These are phyloP conservation scores for Chaetura pelagica DNA, from an alignment of 2,113 vertebrate genomes.

Conservation along the genomic window DNA sequence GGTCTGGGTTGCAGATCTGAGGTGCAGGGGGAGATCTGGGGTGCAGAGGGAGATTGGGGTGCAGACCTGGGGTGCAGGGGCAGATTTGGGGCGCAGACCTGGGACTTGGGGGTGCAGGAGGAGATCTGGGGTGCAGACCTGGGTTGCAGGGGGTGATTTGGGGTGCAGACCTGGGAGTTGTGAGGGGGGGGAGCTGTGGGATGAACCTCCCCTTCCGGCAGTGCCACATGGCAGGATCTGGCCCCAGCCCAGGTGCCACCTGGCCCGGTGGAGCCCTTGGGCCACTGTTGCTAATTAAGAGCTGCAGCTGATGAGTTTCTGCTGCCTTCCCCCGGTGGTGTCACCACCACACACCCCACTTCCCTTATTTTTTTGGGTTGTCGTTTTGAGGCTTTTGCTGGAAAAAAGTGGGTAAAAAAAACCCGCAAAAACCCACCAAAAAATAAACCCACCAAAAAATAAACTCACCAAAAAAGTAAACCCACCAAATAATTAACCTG, in stretches of 20 bases:
- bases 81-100: background rate
- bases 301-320: background rate
- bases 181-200: too few relatives aligned
- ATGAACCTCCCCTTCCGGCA: background rate
- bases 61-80: too few relatives aligned
- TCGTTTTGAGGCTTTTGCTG: background rate
- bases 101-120: background rate
- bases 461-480: too few relatives aligned
- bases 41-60: background rate
- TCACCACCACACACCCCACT: fast-evolving
- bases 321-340: fast-evolving
- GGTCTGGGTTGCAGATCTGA: too few relatives aligned
- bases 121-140: background rate
- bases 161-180: background rate
- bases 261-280: too few relatives aligned
- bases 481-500: too few relatives aligned
- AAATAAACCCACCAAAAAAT: too few relatives aligned
- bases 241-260: background rate
- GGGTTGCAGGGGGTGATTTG: too few relatives aligned
- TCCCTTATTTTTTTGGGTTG: too few relatives aligned
- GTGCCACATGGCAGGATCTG: background rate
- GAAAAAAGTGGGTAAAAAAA: background rate
- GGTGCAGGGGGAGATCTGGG: too few relatives aligned
- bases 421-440: background rate
- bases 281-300: background rate